Percentiles rank a stretch among this genome's conserved stretches.
phyloP scores from a whole-genome alignment of 1,140 invertebrate species.

The Drosophila yakuba region DNA sequence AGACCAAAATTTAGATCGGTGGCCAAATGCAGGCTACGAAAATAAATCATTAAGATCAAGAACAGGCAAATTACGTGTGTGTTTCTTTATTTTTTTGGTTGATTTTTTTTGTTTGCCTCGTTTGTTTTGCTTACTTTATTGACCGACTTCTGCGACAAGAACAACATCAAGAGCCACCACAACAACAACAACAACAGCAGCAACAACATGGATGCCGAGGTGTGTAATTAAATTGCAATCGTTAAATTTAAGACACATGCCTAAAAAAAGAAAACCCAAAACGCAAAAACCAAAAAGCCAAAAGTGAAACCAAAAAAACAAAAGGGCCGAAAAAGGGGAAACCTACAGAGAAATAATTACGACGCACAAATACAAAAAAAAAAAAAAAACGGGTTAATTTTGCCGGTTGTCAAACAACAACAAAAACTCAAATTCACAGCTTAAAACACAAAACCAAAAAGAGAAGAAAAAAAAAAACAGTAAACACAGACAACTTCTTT shows the following conservation, averaged over 20 bases:
- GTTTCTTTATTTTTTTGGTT: not conserved
- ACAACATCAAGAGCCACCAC: constrained; percentile 6
- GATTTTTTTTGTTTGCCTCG: not conserved
- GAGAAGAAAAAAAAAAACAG: too few relatives aligned
- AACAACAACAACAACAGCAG: constrained; percentile 17
- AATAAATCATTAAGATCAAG: constrained; percentile 66
- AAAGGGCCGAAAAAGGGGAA: constrained; percentile 4
- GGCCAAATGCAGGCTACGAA: constrained; percentile 49
- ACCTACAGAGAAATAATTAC: constrained; percentile 4
- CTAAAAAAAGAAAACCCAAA: constrained; percentile 15
- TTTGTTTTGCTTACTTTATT: constrained; percentile 45
- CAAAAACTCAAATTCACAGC: constrained; percentile 6
- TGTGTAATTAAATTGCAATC: constrained; percentile 59
- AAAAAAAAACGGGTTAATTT: constrained; percentile 11
- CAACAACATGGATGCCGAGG: constrained; percentile 72
- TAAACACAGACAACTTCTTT: constrained; percentile 30
- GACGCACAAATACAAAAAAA: constrained; percentile 8
- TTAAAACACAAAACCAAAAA: constrained; percentile 1
- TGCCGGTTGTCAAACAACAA: constrained; percentile 11
- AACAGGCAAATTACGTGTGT: constrained; percentile 26
- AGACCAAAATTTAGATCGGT: constrained; percentile 33
- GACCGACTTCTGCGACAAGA: constrained; percentile 66
- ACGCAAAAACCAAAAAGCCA: constrained; percentile 30
- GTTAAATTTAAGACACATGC: constrained; percentile 39
- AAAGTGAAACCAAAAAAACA: constrained; percentile 27